Conservation (phyloP, 2,113 vertebrate species). For the Potamarius usumacintae region DNA sequence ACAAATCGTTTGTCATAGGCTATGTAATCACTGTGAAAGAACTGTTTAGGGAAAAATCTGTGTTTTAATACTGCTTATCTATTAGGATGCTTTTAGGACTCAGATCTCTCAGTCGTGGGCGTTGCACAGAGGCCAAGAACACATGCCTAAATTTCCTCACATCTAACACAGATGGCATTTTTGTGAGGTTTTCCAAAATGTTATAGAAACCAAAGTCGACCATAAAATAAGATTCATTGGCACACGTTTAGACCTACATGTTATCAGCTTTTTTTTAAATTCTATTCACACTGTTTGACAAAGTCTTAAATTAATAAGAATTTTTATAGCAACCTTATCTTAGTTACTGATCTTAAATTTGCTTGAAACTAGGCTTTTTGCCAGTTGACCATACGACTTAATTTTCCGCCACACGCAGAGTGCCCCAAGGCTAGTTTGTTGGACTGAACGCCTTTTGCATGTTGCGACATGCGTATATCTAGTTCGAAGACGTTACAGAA, state of each 20-base stretch:
- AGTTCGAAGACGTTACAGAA: not conserved
- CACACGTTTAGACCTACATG: not conserved
- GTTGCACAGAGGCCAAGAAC: not conserved
- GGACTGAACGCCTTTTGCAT: not conserved
- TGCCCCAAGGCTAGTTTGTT: too few species aligned
- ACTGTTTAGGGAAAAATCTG: not conserved
- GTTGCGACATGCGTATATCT: not conserved
- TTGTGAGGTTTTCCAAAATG: not conserved
- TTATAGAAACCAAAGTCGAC: not conserved
- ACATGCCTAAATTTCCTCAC: not conserved
- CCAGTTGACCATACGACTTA: not conserved
- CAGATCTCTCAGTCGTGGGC: not conserved
- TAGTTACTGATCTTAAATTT: not conserved
- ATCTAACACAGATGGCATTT: not conserved
- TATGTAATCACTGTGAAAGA: not conserved
- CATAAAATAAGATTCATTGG: not conserved
- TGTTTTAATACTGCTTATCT: not conserved
- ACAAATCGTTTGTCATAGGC: not conserved
- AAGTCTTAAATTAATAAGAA: not conserved
- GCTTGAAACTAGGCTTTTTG: not conserved
- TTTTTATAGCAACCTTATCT: not conserved
- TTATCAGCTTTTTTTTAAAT: not conserved
- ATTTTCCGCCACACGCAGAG: not conserved
- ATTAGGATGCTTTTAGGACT: not conserved
- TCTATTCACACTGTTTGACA: not conserved